A percentile compares a stretch with the other conserved stretches of the same genome.
phyloP scores from a whole-genome alignment of 2,113 vertebrate genomes.

The Saguinus midas region DNA sequence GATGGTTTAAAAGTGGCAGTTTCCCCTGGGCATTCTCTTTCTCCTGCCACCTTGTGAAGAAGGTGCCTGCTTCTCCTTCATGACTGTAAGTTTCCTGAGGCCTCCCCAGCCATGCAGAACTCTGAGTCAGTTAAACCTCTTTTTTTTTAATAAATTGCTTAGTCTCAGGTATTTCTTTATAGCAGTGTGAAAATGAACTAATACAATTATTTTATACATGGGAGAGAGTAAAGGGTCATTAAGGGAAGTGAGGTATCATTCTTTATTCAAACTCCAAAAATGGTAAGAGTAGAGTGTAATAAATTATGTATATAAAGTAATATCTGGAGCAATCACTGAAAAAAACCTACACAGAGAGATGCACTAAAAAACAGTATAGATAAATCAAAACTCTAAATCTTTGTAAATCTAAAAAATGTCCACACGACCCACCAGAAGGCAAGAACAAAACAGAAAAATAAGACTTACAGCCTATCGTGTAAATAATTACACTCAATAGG shows the following conservation, averaged over 20 bases:
- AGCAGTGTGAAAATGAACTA: no score
- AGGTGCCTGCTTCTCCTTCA: no score
- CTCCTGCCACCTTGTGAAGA: no score
- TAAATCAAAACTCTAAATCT: background rate
- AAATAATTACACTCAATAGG: background rate
- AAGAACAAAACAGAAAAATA: background rate
- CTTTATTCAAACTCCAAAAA: background rate
- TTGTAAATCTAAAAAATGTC: background rate
- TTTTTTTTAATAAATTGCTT: no score
- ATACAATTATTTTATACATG: background rate
- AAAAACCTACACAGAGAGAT: background rate
- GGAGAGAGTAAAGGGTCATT: background rate
- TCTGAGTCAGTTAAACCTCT: no score
- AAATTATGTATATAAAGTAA: background rate
- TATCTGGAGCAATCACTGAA: background rate
- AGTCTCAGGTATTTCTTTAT: no score
- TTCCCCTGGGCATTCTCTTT: no score
- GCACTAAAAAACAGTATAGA: background rate
- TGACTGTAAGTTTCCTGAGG: no score
- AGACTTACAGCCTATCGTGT: background rate
- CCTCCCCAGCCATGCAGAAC: no score
- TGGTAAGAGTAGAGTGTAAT: background rate
- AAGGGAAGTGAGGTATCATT: background rate
- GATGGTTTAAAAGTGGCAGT: no score
- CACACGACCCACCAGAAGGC: background rate